These are phyloP conservation scores for Gallinago solitaria DNA, from an alignment of 2,797 vertebrate genomes.

Conservation along the genomic window DNA sequence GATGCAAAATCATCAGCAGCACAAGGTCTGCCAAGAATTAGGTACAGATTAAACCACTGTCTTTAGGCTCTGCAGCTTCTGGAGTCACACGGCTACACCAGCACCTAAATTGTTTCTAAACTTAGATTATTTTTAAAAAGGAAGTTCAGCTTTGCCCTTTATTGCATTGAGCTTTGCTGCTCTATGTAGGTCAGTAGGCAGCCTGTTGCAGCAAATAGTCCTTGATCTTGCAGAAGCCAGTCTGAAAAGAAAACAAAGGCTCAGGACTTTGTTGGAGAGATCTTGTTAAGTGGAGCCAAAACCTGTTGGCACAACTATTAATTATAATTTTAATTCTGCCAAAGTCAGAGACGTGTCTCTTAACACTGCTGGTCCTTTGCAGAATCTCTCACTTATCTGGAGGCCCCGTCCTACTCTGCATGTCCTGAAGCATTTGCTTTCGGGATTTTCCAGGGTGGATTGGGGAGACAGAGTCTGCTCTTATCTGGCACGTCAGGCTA, in stretches of 20 bases:
- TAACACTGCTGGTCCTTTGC: neutral
- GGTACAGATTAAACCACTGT: neutral
- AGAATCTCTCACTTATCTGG: neutral
- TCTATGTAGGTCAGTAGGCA: conserved; percentile 25
- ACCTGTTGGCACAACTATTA: neutral
- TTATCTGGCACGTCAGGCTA: neutral
- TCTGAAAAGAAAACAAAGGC: neutral
- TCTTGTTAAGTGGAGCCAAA: neutral
- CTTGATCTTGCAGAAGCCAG: conserved; percentile 1
- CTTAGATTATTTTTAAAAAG: conserved; percentile 14
- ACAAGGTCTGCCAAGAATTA: neutral
- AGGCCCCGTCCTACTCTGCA: fast-evolving
- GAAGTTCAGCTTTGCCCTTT: neutral
- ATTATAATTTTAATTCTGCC: neutral
- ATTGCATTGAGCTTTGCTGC: neutral
- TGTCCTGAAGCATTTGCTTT: neutral
- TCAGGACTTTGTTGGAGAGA: neutral
- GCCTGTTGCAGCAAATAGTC: neutral
- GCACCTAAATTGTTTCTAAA: conserved; percentile 33
- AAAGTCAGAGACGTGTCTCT: neutral
- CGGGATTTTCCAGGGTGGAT: neutral
- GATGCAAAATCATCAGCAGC: neutral
- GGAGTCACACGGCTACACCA: neutral
- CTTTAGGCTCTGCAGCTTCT: neutral
- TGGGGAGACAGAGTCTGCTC: neutral